A percentile compares a stretch with the other conserved stretches of the same genome.
phyloP scores from a whole-genome alignment of 2,888 invertebrate species.

The Cerastoderma edule region DNA sequence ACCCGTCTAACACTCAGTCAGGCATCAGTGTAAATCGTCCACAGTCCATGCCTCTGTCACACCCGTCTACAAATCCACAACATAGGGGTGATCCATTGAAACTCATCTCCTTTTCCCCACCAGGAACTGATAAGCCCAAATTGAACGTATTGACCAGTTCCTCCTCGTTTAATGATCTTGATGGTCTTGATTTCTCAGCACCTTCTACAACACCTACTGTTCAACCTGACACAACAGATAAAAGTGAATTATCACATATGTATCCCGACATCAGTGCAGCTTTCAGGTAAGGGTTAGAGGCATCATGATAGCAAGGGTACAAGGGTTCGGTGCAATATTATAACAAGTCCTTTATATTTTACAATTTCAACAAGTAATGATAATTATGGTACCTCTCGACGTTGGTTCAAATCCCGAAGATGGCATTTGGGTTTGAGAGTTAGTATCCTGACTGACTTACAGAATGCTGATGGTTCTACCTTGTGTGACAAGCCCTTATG shows the following conservation, averaged over 20 bases:
- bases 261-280: constrained; percentile 78
- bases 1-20: constrained; percentile 16
- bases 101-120: constrained; percentile 39
- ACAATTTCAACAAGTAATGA: too few species aligned
- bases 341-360: too few species aligned
- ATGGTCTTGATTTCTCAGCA: constrained; percentile 70
- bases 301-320: too few species aligned
- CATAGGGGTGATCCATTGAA: constrained; percentile 13
- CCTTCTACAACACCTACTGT: constrained; percentile 19
- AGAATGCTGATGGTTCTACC: too few species aligned
- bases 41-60: neutral
- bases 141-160: constrained; percentile 5
- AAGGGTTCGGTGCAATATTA: too few species aligned
- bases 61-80: neutral
- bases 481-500: too few species aligned
- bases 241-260: constrained; percentile 39
- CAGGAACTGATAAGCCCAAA: constrained; percentile 2
- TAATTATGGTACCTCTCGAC: too few species aligned
- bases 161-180: constrained; percentile 66
- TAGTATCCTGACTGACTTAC: too few species aligned
- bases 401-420: too few species aligned
- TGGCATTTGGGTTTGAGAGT: too few species aligned
- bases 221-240: constrained; percentile 46
- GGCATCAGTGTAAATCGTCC: neutral
- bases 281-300: constrained; percentile 72